Evolutionary conservation across 2,888 invertebrate species (phyloP).

Genomic region (Bellardia pandia): DNA sequence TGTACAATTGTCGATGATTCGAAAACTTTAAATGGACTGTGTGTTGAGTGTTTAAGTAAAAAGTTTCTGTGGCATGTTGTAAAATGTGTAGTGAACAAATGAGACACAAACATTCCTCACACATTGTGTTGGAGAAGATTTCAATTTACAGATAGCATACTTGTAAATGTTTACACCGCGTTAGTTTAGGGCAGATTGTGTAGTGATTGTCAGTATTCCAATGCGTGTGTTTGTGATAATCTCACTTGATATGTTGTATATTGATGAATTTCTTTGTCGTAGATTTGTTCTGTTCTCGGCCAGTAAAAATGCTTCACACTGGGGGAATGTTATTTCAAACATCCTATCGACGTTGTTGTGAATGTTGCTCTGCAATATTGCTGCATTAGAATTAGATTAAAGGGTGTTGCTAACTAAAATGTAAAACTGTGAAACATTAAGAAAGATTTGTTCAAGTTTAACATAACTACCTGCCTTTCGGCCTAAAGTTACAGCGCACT

Average conservation of each 20-base stretch:
- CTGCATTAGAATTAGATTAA: neutral
- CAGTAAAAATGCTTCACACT: slow-evolving; percentile 28
- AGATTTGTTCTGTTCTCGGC: neutral
- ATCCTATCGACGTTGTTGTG: neutral
- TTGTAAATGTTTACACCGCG: neutral
- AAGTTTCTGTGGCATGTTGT: slow-evolving; percentile 39
- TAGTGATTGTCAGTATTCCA: neutral
- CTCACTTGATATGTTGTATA: neutral
- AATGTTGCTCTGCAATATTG: neutral
- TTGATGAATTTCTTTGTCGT: slow-evolving; percentile 17
- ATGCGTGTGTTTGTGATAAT: neutral
- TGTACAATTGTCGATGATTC: slow-evolving; percentile 49
- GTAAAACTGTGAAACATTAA: neutral
- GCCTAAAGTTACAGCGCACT: too few relatives aligned
- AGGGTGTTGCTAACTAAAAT: slow-evolving; percentile 5
- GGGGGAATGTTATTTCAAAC: slow-evolving; percentile 23
- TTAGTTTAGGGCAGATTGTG: neutral
- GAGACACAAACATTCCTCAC: slow-evolving; percentile 35
- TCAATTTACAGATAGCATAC: neutral
- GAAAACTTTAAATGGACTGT: slow-evolving; percentile 47
- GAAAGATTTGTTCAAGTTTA: too few relatives aligned
- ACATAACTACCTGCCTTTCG: too few relatives aligned
- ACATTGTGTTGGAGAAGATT: neutral
- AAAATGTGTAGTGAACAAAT: slow-evolving; percentile 53
- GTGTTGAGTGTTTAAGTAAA: slow-evolving; percentile 9